These are phyloP conservation scores for Drosophila pallidifrons DNA, from an alignment of 1,140 invertebrate species.

Conservation along the genomic window DNA sequence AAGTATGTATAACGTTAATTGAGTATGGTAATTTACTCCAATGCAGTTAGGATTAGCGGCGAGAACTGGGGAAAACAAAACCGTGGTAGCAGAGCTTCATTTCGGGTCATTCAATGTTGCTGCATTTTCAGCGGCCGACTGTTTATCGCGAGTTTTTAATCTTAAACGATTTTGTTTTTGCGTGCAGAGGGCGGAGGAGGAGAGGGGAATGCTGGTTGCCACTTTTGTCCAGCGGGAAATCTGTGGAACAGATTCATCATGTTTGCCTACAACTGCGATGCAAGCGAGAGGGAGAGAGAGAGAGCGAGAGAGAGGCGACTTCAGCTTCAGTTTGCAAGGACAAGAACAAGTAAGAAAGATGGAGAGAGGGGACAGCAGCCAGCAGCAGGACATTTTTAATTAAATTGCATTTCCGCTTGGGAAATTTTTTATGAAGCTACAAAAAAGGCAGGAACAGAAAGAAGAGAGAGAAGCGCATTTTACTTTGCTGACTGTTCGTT, in stretches of 20 bases:
- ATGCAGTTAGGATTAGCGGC: conserved; percentile 33
- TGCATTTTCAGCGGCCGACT: conserved; percentile 58
- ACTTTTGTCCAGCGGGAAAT: conserved; percentile 74
- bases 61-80: background rate
- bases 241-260: conserved; percentile 79
- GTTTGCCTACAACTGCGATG: conserved; percentile 76
- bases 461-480: conserved; percentile 35
- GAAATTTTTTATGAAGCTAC: conserved; percentile 83
- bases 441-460: conserved; percentile 58
- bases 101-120: conserved; percentile 54
- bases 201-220: conserved; percentile 6
- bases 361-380: conserved; percentile 31
- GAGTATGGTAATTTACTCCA: conserved; percentile 78
- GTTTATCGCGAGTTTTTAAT: conserved; percentile 78
- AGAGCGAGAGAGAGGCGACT: conserved; percentile 25
- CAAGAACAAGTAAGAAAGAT: conserved; percentile 12
- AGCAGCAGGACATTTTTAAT: conserved; percentile 82
- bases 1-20: conserved; percentile 72
- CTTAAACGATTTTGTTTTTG: conserved; percentile 74
- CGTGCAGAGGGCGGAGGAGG: background rate
- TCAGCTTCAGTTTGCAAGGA: conserved; percentile 22
- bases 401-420: conserved; percentile 83
- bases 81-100: background rate
- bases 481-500: conserved; percentile 52
- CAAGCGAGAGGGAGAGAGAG: conserved; percentile 36